Base-by-base conservation (phyloP, 1,140 invertebrate genomes). In the Batillaria attramentaria region DNA sequence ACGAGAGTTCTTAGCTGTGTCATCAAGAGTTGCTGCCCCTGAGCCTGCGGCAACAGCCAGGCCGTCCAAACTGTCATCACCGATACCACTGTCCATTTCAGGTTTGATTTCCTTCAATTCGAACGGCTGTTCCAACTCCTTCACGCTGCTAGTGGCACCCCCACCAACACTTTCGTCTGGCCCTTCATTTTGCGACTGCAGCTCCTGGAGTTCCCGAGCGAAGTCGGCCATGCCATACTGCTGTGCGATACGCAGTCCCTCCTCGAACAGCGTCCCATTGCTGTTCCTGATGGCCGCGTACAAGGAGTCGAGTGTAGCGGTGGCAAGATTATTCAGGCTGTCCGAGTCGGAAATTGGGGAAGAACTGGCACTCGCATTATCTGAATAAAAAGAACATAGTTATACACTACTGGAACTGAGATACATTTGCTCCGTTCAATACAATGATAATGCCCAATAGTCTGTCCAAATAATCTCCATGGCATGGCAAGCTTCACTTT, bases 151-250 rank as follows among this genome's bases (percentile, higher is more conserved):
- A 43, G 16, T 33, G n/a, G n/a, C n/a, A 24, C 31, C n/a, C 33
- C 28, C 43, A 39, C 66, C 62, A 28, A 28, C 78, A 20, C 65
- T n/a, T 6, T 41, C 62, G 16, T 28, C 70, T 3, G 77, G 37
- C 39, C 13, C 35, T 69, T 73, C 54, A 5, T 54, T 69, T 57
- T 70, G 66, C 28, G 74, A 70, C 50, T 88, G 85, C 78, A 90
- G 66, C 6, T 84, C 82, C 42, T 85, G 86, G 1, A 90, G 78
- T 81, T 90, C 88, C 72, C 86, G 73, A 13, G 88, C 89, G 78
- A 90, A 90, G 50, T 89, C 89, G 3, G 85, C 82, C 83, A 90
- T 87, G n/a, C 89, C 89, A 62, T 89, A 90, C 77, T 90, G 89
- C 68, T 89, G 87, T 3, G 89, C 89, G 78, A 90, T 89, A 42